Evolutionary conservation across 2,888 invertebrate genomes (phyloP).

Genomic region (Allolobophora icterica): DNA sequence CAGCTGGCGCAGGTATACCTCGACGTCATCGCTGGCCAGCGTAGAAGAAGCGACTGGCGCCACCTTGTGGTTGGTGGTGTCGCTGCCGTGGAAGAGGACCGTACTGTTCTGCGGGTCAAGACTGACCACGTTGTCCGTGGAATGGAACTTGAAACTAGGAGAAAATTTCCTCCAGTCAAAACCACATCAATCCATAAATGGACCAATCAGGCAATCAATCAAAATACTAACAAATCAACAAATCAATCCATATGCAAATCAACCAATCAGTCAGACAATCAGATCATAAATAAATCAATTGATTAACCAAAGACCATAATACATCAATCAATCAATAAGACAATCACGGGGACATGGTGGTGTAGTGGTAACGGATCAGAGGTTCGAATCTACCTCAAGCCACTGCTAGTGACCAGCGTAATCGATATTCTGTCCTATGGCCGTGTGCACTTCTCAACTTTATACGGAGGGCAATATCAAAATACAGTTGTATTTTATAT

Average conservation of each 20-base stretch:
- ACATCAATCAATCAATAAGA: not conserved
- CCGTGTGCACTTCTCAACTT: no score
- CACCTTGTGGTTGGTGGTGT: not conserved
- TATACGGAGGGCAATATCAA: no score
- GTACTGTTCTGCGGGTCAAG: not conserved
- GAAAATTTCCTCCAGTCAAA: not conserved
- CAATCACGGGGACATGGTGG: no score
- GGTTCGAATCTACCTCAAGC: no score
- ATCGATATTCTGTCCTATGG: no score
- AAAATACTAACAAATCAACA: not conserved
- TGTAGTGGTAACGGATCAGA: no score
- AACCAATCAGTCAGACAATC: not conserved
- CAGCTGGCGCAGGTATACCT: not conserved
- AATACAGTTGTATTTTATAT: no score
- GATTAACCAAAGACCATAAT: not conserved
- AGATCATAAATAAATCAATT: not conserved
- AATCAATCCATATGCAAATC: no score
- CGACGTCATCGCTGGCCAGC: not conserved
- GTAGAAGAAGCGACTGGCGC: not conserved
- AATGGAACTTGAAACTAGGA: constrained; percentile 34
- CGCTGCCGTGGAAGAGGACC: not conserved
- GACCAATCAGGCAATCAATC: not conserved
- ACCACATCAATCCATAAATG: not conserved
- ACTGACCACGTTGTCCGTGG: constrained; percentile 21
- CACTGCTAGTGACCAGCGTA: no score